Base-by-base conservation (phyloP, 2,888 invertebrate species). In the Cylloceria caligata region DNA sequence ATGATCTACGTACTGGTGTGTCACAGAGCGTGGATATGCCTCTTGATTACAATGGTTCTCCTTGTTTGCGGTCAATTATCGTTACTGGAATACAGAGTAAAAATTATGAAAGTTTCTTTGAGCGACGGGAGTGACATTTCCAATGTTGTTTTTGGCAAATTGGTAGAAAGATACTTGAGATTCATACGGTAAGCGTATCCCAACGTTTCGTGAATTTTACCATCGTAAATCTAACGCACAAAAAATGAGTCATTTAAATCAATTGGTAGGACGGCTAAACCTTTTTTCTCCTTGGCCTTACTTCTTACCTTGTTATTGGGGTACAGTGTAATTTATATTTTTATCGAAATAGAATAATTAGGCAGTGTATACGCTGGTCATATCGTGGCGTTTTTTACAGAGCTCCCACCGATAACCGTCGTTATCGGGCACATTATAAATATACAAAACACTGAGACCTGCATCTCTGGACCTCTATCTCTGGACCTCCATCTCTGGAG, bases 231-330 rank as follows among this genome's bases (percentile, higher is more conserved):
- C 13, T 9, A 0, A 9, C 1, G 13, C 42, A 42, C 1, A 3
- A 42, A 34, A 6, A 1, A 2, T 9, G 0, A 42, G 42, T 42
- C 9, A 9, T 9, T 42, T 42, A 9, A 13, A 13, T 13, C 42
- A n/a, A 45, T 16, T 34, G n/a, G 0, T 39, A 88, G 88, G 88
- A 84, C 87, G 85, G 85, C 86, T 0, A 85, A 81, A 62, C 80
- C 79, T 1, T 67, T 88, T 3, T 87, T n/a, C 76, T 87, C 4
- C 60, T 88, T 47, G 88, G 86, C 5, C 78, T 88, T 27, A 84
- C 83, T 5, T 65, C 87, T 39, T 88, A 87, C 55, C 79, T 87
- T 30, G 83, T 87, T 6, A 60, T 87, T 72, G 79, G 78, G 80
- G 86, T 86, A 78, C 11, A 39, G 42, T 39, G 11, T 39, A 9